These are phyloP conservation scores for Aelia acuminata DNA, from an alignment of 2,888 invertebrate species.

Conservation along the genomic window DNA sequence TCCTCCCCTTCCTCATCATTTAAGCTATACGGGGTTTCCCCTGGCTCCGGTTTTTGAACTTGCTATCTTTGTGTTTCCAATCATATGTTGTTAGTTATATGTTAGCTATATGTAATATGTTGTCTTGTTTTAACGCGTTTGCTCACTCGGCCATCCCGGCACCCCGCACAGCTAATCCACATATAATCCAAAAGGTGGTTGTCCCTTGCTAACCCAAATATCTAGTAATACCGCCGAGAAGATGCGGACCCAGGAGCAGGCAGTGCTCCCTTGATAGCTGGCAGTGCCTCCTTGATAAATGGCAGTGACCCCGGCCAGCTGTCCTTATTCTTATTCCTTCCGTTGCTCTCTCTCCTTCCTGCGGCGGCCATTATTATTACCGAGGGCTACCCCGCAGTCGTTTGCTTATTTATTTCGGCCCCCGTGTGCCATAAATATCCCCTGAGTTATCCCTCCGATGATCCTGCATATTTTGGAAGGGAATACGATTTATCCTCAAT, in stretches of 20 bases:
- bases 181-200: too few species aligned
- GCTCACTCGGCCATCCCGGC: too few species aligned
- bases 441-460: neutral
- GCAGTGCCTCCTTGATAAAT: neutral
- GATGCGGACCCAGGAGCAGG: neutral
- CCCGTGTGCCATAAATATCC: neutral
- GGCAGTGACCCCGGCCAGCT: neutral
- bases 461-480: neutral
- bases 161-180: too few species aligned
- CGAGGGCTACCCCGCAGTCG: neutral
- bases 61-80: too few species aligned
- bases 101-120: too few species aligned
- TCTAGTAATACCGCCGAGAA: neutral
- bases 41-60: too few species aligned
- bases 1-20: too few species aligned
- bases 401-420: constrained; percentile 34
- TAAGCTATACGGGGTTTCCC: too few species aligned
- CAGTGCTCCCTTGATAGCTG: neutral
- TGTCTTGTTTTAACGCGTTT: too few species aligned
- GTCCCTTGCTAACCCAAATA: too few species aligned
- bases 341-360: neutral
- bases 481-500: neutral
- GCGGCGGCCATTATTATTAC: constrained; percentile 35
- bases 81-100: too few species aligned
- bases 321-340: constrained; percentile 22